Percentiles rank a stretch among this genome's conserved stretches.
Evolutionary conservation across 2,888 invertebrate species (phyloP).

Genomic region (Carpatolechia fugitivella): DNA sequence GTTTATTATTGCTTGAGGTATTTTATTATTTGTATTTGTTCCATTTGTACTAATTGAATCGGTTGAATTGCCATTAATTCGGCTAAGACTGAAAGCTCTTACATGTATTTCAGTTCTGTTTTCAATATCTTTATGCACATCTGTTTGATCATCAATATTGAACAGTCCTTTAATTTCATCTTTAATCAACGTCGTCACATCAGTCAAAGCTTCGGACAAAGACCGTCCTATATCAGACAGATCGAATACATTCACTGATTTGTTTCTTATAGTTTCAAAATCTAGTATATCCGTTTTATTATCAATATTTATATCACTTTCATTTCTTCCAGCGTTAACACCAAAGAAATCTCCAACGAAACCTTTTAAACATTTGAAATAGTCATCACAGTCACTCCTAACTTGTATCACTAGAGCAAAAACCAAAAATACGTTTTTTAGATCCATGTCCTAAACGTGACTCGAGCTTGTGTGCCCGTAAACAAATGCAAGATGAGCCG

Average conservation of each 20-base stretch:
- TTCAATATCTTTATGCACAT: constrained; percentile 30
- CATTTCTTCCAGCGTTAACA: background rate
- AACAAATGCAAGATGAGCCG: constrained; percentile 49
- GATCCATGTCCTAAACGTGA: constrained; percentile 40
- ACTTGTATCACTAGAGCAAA: constrained; percentile 29
- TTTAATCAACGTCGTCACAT: constrained; percentile 43
- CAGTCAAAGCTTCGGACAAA: constrained; percentile 37
- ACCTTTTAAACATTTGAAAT: constrained; percentile 42
- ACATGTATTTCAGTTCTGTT: constrained; percentile 49
- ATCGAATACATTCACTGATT: constrained; percentile 12
- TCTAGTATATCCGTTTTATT: background rate
- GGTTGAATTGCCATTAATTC: background rate
- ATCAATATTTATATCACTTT: background rate
- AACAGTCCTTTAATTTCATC: constrained; percentile 35
- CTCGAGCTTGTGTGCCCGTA: constrained; percentile 39
- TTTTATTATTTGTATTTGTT: background rate
- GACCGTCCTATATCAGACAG: constrained; percentile 26
- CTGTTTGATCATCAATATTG: constrained; percentile 23
- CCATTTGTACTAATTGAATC: background rate
- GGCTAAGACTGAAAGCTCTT: constrained; percentile 42
- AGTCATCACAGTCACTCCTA: constrained; percentile 48
- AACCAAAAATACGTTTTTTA: constrained; percentile 28
- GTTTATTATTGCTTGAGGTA: background rate
- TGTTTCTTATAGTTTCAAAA: constrained; percentile 9
- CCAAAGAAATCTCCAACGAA: constrained; percentile 39